phyloP scores from a whole-genome alignment of 2,888 invertebrate species.

The Caenorhabditis plicata region DNA sequence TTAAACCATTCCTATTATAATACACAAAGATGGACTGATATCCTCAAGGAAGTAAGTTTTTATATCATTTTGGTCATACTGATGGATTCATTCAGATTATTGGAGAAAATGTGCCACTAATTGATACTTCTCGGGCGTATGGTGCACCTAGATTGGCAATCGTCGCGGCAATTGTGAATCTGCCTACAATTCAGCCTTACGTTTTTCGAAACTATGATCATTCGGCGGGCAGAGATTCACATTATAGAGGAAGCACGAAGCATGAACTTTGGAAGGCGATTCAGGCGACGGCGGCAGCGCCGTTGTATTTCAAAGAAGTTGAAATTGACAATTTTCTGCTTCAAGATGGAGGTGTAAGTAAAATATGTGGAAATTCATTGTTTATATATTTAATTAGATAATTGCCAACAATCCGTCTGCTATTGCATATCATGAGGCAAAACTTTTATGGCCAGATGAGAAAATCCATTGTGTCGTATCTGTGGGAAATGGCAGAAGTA shows the following conservation, averaged over 20 bases:
- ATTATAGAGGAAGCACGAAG: constrained; percentile 63
- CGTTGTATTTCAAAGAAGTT: constrained; percentile 85
- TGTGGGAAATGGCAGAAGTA: constrained; percentile 75
- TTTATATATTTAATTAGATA: no score
- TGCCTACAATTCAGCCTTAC: constrained; percentile 76
- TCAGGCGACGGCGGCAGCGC: constrained; percentile 86
- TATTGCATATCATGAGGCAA: constrained; percentile 84
- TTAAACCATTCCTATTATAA: constrained; percentile 84
- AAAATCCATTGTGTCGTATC: constrained; percentile 80
- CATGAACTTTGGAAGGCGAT: constrained; percentile 43
- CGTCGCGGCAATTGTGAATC: constrained; percentile 80
- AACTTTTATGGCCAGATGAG: constrained; percentile 78
- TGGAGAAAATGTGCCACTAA: constrained; percentile 52
- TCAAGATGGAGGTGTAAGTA: constrained; percentile 62
- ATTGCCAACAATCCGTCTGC: constrained; percentile 78
- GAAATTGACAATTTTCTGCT: constrained; percentile 68
- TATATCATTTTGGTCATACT: constrained; percentile 5
- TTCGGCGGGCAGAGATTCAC: constrained; percentile 72
- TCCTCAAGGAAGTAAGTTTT: constrained; percentile 71
- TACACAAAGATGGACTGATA: constrained; percentile 79
- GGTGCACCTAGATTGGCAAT: constrained; percentile 73
- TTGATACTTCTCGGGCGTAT: constrained; percentile 44
- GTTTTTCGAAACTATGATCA: constrained; percentile 82
- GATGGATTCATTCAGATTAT: constrained; percentile 28
- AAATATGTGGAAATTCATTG: no score